phyloP scores from a whole-genome alignment of 2,888 invertebrate genomes.

The Latheticus oryzae region DNA sequence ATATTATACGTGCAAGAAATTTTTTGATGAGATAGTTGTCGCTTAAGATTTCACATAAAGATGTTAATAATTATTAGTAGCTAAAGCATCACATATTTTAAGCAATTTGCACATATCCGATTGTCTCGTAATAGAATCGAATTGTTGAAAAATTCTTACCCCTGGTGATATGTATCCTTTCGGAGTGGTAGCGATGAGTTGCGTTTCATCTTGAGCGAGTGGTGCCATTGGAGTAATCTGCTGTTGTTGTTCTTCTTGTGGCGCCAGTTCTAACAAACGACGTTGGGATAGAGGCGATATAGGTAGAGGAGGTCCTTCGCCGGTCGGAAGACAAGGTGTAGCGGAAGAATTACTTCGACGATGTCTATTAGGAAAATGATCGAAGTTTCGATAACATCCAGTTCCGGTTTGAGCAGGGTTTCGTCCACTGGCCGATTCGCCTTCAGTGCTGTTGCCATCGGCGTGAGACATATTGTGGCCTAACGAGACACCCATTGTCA shows the following conservation, averaged over 20 bases:
- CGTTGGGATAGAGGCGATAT: constrained; percentile 59
- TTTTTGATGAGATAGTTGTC: too few species aligned
- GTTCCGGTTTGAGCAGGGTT: constrained; percentile 80
- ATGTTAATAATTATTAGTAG: too few species aligned
- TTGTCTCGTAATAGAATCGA: neutral
- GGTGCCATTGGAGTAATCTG: constrained; percentile 53
- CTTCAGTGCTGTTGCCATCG: constrained; percentile 86
- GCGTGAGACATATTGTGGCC: constrained; percentile 93
- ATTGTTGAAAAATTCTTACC: constrained; percentile 57
- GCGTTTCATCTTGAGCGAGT: constrained; percentile 64
- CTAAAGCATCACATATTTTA: constrained; percentile 30
- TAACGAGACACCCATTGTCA: constrained; percentile 62
- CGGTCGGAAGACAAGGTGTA: constrained; percentile 66
- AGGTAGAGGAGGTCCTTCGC: constrained; percentile 60
- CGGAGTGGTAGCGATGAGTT: constrained; percentile 60
- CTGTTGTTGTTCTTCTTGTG: constrained; percentile 52
- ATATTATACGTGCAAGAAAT: too few species aligned
- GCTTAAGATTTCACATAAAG: constrained; percentile 32
- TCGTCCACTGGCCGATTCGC: constrained; percentile 69
- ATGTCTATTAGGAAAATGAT: constrained; percentile 71
- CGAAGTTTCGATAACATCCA: constrained; percentile 84
- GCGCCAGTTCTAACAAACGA: constrained; percentile 55
- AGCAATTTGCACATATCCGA: constrained; percentile 9
- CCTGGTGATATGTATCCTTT: constrained; percentile 63
- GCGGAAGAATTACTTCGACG: constrained; percentile 68